phyloP scores from a whole-genome alignment of 2,113 vertebrate species.

The Panurus biarmicus region DNA sequence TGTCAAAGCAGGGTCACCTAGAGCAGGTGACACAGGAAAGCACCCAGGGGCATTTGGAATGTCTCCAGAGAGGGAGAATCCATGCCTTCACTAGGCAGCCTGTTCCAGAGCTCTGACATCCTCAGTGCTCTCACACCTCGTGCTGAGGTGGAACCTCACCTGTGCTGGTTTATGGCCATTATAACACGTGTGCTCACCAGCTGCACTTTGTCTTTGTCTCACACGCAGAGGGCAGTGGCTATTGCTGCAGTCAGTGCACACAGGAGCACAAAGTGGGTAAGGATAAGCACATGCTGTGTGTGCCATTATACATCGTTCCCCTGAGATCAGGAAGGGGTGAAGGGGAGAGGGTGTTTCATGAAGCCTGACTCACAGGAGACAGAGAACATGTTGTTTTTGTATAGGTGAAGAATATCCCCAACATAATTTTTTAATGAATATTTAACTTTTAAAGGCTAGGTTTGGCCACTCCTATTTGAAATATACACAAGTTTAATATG shows the following conservation, averaged over 20 bases:
- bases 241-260: neutral
- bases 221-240: neutral
- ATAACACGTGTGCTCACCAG: rapidly evolving
- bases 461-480: neutral
- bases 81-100: neutral
- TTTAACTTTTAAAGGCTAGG: neutral
- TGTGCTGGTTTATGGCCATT: neutral
- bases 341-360: neutral
- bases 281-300: neutral
- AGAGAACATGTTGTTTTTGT: neutral
- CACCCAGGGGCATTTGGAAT: neutral
- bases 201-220: neutral
- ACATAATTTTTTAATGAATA: neutral
- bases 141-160: neutral
- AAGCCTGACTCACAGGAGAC: neutral
- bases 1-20: neutral
- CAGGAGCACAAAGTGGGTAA: neutral
- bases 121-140: neutral
- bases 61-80: neutral
- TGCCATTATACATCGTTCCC: neutral
- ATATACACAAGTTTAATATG: neutral
- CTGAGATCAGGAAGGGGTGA: neutral
- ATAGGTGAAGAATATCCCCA: neutral
- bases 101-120: neutral
- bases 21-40: neutral